Percentiles rank a stretch among this genome's conserved stretches.
Evolutionary conservation across 2,888 invertebrate genomes (phyloP).

Genomic region (Aelia acuminata): DNA sequence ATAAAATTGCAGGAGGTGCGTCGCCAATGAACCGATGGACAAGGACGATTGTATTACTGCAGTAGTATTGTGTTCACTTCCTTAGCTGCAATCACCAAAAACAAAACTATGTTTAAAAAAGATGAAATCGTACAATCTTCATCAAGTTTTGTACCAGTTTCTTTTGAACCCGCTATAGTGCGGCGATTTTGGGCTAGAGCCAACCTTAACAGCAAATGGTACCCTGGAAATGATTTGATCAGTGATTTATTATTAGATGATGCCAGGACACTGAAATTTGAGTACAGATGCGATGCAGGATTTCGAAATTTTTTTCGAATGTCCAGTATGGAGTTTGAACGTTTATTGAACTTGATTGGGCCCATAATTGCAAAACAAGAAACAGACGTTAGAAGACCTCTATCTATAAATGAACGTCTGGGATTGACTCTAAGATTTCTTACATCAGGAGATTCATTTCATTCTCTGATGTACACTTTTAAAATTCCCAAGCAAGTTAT

Average conservation of each 20-base stretch:
- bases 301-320: constrained; percentile 61
- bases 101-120: background rate
- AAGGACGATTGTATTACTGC: constrained; percentile 1
- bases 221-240: constrained; percentile 59
- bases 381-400: constrained; percentile 44
- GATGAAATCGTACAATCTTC: background rate
- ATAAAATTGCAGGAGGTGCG: constrained; percentile 33
- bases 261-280: constrained; percentile 57
- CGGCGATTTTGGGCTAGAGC: constrained; percentile 58
- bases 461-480: constrained; percentile 63
- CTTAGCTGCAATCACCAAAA: constrained; percentile 22
- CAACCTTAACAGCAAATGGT: constrained; percentile 56
- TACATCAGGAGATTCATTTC: constrained; percentile 63
- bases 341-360: constrained; percentile 58
- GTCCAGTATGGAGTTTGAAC: constrained; percentile 62
- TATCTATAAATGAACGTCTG: constrained; percentile 60
- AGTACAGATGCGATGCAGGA: constrained; percentile 57
- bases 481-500: constrained; percentile 64
- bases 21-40: constrained; percentile 35
- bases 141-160: constrained; percentile 27
- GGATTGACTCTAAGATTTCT: constrained; percentile 63
- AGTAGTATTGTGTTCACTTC: constrained; percentile 20
- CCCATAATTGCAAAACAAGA: constrained; percentile 56
- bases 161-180: constrained; percentile 10
- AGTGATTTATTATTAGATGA: constrained; percentile 59